These are phyloP conservation scores for Mesorhabditis sp. DNA, from an alignment of 2,888 invertebrate species.

Conservation along the genomic window DNA sequence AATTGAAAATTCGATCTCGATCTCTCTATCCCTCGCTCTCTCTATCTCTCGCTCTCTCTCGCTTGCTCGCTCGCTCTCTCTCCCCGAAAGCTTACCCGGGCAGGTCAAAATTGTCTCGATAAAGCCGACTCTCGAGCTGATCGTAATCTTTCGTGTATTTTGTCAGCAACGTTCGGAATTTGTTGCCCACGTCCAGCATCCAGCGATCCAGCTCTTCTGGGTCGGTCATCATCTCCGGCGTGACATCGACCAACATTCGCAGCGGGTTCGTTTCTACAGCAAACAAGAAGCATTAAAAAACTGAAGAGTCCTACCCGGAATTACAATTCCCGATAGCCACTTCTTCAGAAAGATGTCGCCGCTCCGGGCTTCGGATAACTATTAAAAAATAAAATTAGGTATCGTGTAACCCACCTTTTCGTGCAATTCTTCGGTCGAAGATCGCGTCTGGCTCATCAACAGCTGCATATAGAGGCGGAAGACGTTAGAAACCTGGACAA, in stretches of 20 bases:
- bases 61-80: not conserved
- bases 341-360: not conserved
- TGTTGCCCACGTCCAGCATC: slow-evolving; percentile 1
- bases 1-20: not conserved
- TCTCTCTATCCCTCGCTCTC: too few species aligned
- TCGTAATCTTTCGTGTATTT: not conserved
- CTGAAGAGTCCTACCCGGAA: not conserved
- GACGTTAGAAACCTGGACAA: not conserved
- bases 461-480: not conserved
- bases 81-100: not conserved
- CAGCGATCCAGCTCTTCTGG: not conserved
- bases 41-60: too few species aligned
- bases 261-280: not conserved
- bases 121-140: not conserved
- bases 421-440: not conserved
- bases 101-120: not conserved
- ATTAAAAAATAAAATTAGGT: not conserved
- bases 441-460: not conserved
- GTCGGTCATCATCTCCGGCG: not conserved
- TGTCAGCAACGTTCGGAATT: slow-evolving; percentile 1
- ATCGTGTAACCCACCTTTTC: not conserved
- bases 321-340: not conserved
- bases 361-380: slow-evolving; percentile 3
- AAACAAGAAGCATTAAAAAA: not conserved
- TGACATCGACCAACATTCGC: not conserved